Evolutionary conservation across 2,113 vertebrate species (phyloP).

Genomic region (Trematomus loennbergii): DNA sequence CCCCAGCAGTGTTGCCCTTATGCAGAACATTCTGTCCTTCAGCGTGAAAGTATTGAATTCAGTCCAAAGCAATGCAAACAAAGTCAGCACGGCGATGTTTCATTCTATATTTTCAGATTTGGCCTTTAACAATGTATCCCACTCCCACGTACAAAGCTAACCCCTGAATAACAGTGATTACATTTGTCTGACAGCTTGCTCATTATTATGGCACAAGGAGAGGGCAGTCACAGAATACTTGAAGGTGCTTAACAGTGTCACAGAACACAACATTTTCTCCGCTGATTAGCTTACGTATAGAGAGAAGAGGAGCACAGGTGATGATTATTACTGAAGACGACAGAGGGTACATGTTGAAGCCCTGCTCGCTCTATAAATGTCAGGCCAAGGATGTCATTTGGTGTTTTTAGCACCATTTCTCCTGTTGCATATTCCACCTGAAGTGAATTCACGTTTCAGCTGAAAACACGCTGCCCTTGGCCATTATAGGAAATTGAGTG

Average conservation of each 20-base stretch:
- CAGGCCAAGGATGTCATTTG: constrained; percentile 25
- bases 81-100: constrained; percentile 9
- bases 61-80: constrained; percentile 50
- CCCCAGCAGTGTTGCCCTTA: neutral
- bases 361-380: constrained; percentile 25
- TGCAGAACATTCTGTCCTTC: constrained; percentile 19
- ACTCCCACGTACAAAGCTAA: constrained; percentile 56
- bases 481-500: constrained; percentile 7
- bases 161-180: constrained; percentile 71
- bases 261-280: constrained; percentile 51
- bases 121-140: constrained; percentile 63
- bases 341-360: constrained; percentile 29
- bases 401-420: constrained; percentile 18
- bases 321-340: constrained; percentile 46
- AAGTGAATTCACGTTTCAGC: neutral
- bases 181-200: constrained; percentile 60
- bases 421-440: neutral
- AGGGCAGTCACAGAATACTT: constrained; percentile 66
- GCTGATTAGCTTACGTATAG: constrained; percentile 59
- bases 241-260: constrained; percentile 59
- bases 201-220: constrained; percentile 70
- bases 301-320: constrained; percentile 16
- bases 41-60: constrained; percentile 19
- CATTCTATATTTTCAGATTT: constrained; percentile 45
- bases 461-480: constrained; percentile 19